Percentiles rank a stretch among this genome's conserved stretches.
phyloP scores from a whole-genome alignment of 2,888 invertebrate species.

The Dryococelus australis region DNA sequence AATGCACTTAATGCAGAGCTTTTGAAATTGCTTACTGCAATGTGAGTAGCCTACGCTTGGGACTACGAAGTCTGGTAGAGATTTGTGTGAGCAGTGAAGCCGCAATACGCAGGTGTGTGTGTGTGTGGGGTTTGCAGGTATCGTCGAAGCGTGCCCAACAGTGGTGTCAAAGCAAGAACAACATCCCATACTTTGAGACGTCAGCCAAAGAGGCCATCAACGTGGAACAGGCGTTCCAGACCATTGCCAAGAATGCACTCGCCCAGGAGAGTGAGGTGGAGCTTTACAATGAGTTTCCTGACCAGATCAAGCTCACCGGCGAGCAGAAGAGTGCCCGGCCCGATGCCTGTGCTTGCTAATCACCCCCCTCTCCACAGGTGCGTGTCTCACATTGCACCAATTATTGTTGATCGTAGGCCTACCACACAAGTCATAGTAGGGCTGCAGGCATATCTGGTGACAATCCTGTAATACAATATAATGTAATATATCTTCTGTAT shows the following conservation, averaged over 20 bases:
- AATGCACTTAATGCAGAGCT: too few relatives aligned
- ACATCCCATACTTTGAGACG: conserved; percentile 99
- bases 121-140: conserved; percentile 62
- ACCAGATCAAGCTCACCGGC: conserved; percentile 81
- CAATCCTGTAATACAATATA: too few relatives aligned
- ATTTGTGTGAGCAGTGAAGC: too few relatives aligned
- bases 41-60: too few relatives aligned
- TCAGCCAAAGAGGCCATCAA: conserved; percentile 99
- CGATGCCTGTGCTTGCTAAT: conserved; percentile 44
- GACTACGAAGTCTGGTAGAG: too few relatives aligned
- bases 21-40: too few relatives aligned
- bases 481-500: too few relatives aligned
- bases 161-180: conserved; percentile 99
- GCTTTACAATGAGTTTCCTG: conserved; percentile 96
- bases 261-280: conserved; percentile 93
- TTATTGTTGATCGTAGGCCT: too few relatives aligned
- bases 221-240: conserved; percentile 98
- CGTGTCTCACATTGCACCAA: neutral
- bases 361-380: neutral
- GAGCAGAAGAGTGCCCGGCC: conserved; percentile 42
- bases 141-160: conserved; percentile 93
- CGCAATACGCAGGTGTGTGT: too few relatives aligned
- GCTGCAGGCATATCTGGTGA: too few relatives aligned
- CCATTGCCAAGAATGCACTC: conserved; percentile 96
- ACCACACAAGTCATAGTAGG: too few relatives aligned